A percentile compares a stretch with the other conserved stretches of the same genome.
phyloP scores from a whole-genome alignment of 2,113 vertebrate genomes.

The Antigone vipio region DNA sequence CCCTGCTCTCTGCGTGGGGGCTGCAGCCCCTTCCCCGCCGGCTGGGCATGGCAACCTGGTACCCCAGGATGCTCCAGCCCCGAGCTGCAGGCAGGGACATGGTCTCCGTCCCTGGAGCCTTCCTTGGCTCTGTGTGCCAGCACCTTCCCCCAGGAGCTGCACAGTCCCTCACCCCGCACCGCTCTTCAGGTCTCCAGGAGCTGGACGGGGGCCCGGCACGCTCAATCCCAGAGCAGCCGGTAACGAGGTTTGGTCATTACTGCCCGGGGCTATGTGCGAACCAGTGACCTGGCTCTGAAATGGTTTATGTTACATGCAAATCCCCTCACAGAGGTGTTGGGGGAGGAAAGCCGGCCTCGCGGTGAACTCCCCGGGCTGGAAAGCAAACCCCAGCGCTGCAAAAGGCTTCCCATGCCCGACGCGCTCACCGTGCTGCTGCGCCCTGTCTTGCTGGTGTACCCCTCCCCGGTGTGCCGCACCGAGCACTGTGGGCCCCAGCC shows the following conservation, averaged over 20 bases:
- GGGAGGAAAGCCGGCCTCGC: constrained; percentile 41
- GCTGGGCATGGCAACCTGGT: neutral
- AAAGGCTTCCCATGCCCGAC: neutral
- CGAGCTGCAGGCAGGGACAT: fast-evolving
- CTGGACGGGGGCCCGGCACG: neutral
- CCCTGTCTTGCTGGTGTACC: neutral
- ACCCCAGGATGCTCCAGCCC: neutral
- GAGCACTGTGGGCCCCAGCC: neutral
- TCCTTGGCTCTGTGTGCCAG: fast-evolving
- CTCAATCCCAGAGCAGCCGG: constrained; percentile 19
- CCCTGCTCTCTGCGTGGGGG: fast-evolving
- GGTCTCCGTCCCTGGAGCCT: neutral
- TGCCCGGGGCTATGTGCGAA: constrained; percentile 50
- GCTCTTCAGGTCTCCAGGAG: constrained; percentile 22
- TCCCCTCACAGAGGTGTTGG: constrained; percentile 45
- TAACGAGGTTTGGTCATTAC: constrained; percentile 46
- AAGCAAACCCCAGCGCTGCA: neutral
- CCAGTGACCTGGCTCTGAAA: constrained; percentile 56
- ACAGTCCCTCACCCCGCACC: neutral
- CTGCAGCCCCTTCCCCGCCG: fast-evolving
- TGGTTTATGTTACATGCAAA: constrained; percentile 57
- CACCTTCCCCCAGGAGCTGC: neutral
- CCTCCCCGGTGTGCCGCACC: neutral
- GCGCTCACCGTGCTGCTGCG: fast-evolving
- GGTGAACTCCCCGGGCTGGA: constrained; percentile 45